These are phyloP conservation scores for Machimus rusticus DNA, from an alignment of 2,888 invertebrate species.

Conservation along the genomic window DNA sequence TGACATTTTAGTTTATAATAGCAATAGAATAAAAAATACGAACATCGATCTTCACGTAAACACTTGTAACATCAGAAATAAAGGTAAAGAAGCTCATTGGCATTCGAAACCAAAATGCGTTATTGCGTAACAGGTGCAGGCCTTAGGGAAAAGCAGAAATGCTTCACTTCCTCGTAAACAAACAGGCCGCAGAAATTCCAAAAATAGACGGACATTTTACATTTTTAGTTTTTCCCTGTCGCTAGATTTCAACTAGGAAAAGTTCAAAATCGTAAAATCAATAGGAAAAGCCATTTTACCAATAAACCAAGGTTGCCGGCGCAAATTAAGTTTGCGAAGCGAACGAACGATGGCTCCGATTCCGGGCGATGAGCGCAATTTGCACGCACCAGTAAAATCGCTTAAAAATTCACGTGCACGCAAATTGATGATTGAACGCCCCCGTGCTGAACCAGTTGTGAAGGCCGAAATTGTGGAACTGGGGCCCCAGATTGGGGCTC, in stretches of 20 bases:
- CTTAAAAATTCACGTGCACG: slow-evolving; percentile 19
- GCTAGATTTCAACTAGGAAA: neutral
- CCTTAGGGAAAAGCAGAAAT: neutral
- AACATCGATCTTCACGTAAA: neutral
- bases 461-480: neutral
- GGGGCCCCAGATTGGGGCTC: neutral
- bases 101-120: neutral
- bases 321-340: neutral
- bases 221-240: neutral
- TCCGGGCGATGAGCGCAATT: neutral
- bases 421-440: slow-evolving; percentile 13
- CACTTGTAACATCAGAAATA: neutral
- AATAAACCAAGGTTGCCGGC: neutral
- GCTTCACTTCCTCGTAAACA: neutral
- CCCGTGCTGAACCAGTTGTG: neutral
- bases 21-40: neutral
- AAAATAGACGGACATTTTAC: neutral
- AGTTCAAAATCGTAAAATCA: neutral
- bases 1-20: neutral
- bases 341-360: neutral
- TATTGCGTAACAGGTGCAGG: neutral
- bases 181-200: neutral
- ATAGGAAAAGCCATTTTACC: neutral
- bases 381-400: slow-evolving; percentile 11
- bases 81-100: neutral